phyloP scores from a whole-genome alignment of 2,113 vertebrate species.

The Crotalus horridus region DNA sequence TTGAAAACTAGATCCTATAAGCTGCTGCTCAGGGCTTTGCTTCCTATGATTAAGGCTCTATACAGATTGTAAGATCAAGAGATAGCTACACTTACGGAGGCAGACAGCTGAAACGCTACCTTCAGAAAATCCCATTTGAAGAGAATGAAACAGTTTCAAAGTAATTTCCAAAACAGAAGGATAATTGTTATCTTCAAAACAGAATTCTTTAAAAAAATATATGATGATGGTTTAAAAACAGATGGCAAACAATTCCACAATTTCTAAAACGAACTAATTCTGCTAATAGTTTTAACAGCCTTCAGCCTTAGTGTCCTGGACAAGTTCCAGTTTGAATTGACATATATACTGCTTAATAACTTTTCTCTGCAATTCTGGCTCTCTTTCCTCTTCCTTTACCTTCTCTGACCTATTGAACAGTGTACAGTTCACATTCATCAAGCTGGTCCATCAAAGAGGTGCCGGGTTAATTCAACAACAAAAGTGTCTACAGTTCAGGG shows the following conservation, averaged over 20 bases:
- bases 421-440: conserved; percentile 18
- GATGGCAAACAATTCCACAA: conserved; percentile 20
- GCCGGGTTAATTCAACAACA: conserved; percentile 22
- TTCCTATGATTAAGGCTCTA: background rate
- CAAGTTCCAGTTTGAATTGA: conserved; percentile 44
- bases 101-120: conserved; percentile 40
- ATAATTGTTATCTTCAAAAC: conserved; percentile 29
- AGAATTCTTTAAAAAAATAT: conserved; percentile 8
- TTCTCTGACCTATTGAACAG: conserved; percentile 25
- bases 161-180: conserved; percentile 50
- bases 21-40: background rate
- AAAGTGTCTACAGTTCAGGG: conserved; percentile 26
- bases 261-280: conserved; percentile 21
- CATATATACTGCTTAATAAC: conserved; percentile 33
- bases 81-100: conserved; percentile 5
- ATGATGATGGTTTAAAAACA: conserved; percentile 32
- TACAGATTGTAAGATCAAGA: background rate
- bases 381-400: conserved; percentile 47
- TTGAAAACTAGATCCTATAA: background rate
- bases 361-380: conserved; percentile 38
- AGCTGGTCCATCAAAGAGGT: conserved; percentile 38
- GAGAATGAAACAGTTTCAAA: conserved; percentile 42
- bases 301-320: conserved; percentile 30
- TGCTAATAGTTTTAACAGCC: conserved; percentile 44
- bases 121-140: conserved; percentile 46